Conservation (phyloP, 2,888 invertebrate species). For the Lymantria monacha region DNA sequence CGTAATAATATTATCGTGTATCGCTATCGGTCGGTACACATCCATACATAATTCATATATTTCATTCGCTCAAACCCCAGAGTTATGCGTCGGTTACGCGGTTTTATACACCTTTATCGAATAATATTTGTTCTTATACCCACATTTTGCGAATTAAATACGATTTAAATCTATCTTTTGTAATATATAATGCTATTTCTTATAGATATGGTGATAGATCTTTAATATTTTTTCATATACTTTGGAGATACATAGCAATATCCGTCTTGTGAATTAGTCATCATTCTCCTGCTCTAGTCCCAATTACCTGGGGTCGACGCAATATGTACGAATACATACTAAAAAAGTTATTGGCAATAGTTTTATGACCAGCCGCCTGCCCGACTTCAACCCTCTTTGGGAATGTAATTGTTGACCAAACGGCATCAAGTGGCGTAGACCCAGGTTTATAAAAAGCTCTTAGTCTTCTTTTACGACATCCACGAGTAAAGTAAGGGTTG, state of each 20-base stretch:
- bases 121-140: conserved; percentile 33
- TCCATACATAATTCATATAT: conserved; percentile 58
- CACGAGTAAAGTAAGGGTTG: too few species aligned
- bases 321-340: too few species aligned
- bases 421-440: too few species aligned
- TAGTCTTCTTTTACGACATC: too few species aligned
- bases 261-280: too few species aligned
- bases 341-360: too few species aligned
- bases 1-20: conserved; percentile 43
- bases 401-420: too few species aligned
- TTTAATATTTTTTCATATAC: not conserved
- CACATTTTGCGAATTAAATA: conserved; percentile 17
- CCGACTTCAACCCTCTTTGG: too few species aligned
- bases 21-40: conserved; percentile 33
- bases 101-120: conserved; percentile 34
- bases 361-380: too few species aligned
- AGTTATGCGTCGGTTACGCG: conserved; percentile 45
- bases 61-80: conserved; percentile 52
- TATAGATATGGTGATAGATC: not conserved
- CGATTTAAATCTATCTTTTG: conserved; percentile 2
- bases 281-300: too few species aligned
- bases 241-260: not conserved
- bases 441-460: too few species aligned
- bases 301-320: too few species aligned
- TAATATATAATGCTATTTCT: not conserved